Evolutionary conservation across 1,140 invertebrate genomes (phyloP), one percentile per base, ranked within the genome.

Genomic region (Aphelinus atriplicis): DNA sequence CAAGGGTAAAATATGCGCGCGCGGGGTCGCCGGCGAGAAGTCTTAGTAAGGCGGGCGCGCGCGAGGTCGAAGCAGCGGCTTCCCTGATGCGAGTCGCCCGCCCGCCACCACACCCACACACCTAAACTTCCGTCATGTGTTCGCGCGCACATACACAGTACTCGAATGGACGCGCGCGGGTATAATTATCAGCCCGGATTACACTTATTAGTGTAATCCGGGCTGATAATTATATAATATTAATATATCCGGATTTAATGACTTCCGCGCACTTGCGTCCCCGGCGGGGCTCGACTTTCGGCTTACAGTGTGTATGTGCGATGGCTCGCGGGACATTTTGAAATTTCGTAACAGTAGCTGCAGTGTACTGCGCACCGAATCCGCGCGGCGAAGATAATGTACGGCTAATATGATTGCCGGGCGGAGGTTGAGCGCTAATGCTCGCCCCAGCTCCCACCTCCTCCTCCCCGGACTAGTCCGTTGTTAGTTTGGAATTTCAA

Each of bases 1-100:
- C 46, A 69, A 62, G 58, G 73, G 76, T 78, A 80, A 78, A 80
- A 78, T 77, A 78, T 77, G 74, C 75, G 71, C 7, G 57, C 7
- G 57, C 26, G 7, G 57, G 78, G 80, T 78, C 77, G 78, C 75
- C 78, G 81, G 26, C 26, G 26, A 26, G 26, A 81, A 82, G 82
- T 81, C 82, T 81, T 82, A 82, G 79, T 78, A 83, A 80, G 78
- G 81, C 80, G 58, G 61, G 26, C 47, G 47, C 47, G 42, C 50
- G 79, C 69, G 75, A 82, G 78, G 81, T 82, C 80, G 72, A 78
- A 26, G 26, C n/a, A 82, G 71, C 63, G 82, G 82, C 82, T 83
- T 83, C 81, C 75, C 79, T 82, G 68, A 26, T 26, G 26, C 26
- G 26, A 26, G 26, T 26, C 26, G 26, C 26, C 26, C 26, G 26